phyloP scores from a whole-genome alignment of 2,797 vertebrate genomes.

The Anabas testudineus region DNA sequence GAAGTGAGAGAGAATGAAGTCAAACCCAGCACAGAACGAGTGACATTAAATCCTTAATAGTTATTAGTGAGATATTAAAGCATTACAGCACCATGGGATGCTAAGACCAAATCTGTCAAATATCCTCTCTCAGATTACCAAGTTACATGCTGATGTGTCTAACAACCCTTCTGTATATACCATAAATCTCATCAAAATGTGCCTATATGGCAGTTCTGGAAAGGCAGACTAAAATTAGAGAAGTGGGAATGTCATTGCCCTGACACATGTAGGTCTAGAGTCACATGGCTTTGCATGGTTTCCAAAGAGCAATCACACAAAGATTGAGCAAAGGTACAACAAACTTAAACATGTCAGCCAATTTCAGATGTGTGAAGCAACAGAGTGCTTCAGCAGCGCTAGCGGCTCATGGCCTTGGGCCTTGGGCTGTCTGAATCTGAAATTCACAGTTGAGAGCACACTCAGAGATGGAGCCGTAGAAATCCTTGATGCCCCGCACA shows the following conservation, averaged over 20 bases:
- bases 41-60: conserved; percentile 81
- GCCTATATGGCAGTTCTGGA: conserved; percentile 62
- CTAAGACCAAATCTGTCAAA: conserved; percentile 70
- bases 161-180: conserved; percentile 43
- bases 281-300: conserved; percentile 62
- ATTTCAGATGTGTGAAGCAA: conserved; percentile 81
- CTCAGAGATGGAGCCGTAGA: conserved; percentile 70
- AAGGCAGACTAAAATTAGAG: conserved; percentile 63
- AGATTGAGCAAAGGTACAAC: conserved; percentile 74
- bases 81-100: conserved; percentile 72
- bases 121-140: conserved; percentile 70
- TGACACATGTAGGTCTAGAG: conserved; percentile 83
- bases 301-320: conserved; percentile 56
- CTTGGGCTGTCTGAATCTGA: conserved; percentile 78
- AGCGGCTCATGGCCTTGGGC: conserved; percentile 78
- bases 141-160: conserved; percentile 69
- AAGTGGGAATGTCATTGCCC: conserved; percentile 66
- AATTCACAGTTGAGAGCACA: conserved; percentile 84
- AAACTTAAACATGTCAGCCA: conserved; percentile 82
- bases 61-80: conserved; percentile 82
- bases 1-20: conserved; percentile 64
- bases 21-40: conserved; percentile 55
- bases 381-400: conserved; percentile 75
- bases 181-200: conserved; percentile 74
- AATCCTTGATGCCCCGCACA: conserved; percentile 78